Conservation (phyloP, 2,113 vertebrate species). For the Condylura cristata region DNA sequence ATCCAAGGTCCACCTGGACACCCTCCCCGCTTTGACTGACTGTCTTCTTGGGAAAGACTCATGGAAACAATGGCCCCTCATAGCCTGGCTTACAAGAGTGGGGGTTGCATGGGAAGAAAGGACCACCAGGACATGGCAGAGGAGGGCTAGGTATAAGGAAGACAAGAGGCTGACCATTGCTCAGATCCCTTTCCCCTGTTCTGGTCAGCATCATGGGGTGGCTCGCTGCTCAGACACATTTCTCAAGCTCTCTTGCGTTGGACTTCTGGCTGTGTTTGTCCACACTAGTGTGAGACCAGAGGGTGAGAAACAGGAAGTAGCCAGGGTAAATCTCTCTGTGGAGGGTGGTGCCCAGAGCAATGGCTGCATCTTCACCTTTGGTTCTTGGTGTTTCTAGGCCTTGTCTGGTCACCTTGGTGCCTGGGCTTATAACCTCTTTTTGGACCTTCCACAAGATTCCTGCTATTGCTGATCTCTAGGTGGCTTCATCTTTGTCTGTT, state of each 20-base stretch:
- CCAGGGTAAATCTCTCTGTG: not conserved
- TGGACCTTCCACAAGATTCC: not conserved
- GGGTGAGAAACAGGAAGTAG: not conserved
- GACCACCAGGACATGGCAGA: not conserved
- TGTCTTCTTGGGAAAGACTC: not conserved
- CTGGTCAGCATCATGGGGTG: not conserved
- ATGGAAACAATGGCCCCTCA: not conserved
- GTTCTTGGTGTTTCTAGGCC: not conserved
- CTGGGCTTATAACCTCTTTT: not conserved
- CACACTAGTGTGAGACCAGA: not conserved
- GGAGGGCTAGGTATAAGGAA: not conserved
- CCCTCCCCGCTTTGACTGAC: not conserved
- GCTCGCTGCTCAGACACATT: not conserved
- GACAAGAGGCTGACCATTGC: not conserved
- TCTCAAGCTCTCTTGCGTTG: not conserved
- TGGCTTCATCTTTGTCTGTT: not conserved
- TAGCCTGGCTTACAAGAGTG: not conserved
- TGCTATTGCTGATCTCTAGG: not conserved
- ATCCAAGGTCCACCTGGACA: not conserved
- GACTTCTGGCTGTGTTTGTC: not conserved
- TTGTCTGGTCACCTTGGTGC: not conserved
- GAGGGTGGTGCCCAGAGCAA: not conserved
- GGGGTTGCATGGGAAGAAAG: not conserved
- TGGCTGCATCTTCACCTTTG: not conserved
- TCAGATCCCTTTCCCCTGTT: not conserved